Evolutionary conservation across 1,140 invertebrate species (phyloP).

Genomic region (Drosophila lini): DNA sequence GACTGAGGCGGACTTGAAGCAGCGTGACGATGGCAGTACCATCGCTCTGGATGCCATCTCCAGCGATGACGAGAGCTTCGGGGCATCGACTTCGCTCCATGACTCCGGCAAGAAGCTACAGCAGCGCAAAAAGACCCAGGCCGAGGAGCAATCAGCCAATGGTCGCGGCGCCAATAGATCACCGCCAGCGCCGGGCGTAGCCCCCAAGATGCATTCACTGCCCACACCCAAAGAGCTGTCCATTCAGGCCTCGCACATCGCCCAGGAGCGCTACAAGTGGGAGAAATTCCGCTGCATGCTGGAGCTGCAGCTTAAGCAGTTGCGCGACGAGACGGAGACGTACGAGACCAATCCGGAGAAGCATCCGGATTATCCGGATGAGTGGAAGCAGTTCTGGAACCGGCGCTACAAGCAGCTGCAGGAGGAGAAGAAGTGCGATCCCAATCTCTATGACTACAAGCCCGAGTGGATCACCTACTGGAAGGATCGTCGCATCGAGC

Average conservation of each 20-base stretch:
- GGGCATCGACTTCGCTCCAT: not conserved
- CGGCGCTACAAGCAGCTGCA: conserved; percentile 92
- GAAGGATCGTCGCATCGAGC: conserved; percentile 91
- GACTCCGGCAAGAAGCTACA: not conserved
- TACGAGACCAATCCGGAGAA: conserved; percentile 94
- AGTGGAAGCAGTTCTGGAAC: conserved; percentile 95
- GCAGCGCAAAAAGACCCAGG: conserved; percentile 18
- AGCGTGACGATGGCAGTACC: conserved; percentile 10
- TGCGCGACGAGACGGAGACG: conserved; percentile 87
- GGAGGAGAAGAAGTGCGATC: conserved; percentile 89
- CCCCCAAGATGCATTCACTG: conserved; percentile 28
- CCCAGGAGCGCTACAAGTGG: conserved; percentile 86
- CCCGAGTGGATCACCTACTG: conserved; percentile 94
- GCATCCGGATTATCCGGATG: conserved; percentile 92
- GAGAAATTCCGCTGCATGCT: conserved; percentile 85
- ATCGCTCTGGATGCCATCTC: conserved; percentile 79
- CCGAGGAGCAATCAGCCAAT: conserved; percentile 51
- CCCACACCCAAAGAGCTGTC: conserved; percentile 80
- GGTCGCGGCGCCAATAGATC: conserved; percentile 59
- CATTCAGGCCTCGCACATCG: conserved; percentile 73
- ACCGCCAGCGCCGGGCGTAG: conserved; percentile 25
- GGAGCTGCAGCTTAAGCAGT: conserved; percentile 84
- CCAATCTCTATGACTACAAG: conserved; percentile 92
- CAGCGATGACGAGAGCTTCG: conserved; percentile 67
- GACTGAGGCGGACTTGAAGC: conserved; percentile 19